phyloP scores from a whole-genome alignment of 2,113 vertebrate species.

The Bujurquina vittata region DNA sequence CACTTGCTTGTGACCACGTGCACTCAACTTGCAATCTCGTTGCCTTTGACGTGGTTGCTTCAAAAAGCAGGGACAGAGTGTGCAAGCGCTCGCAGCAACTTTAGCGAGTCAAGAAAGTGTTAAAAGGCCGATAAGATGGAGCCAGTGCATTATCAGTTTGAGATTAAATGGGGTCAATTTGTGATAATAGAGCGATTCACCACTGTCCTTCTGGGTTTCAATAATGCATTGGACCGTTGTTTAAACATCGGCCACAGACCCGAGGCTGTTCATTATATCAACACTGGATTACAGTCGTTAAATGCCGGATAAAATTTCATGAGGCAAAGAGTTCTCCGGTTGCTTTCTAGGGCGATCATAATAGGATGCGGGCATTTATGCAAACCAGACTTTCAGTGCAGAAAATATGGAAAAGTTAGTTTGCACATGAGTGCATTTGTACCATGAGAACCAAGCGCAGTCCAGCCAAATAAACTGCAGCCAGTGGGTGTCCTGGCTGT shows the following conservation, averaged over 20 bases:
- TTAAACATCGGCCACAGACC: neutral
- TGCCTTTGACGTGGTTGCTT: neutral
- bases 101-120: neutral
- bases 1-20: too few relatives aligned
- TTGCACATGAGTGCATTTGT: neutral
- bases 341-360: neutral
- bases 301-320: slow-evolving; percentile 39
- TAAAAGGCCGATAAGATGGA: neutral
- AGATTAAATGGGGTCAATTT: too few relatives aligned
- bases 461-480: neutral
- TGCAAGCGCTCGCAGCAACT: neutral
- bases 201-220: neutral
- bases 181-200: too few relatives aligned
- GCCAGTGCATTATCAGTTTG: too few relatives aligned
- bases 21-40: neutral
- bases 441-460: neutral
- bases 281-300: slow-evolving; percentile 7
- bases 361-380: slow-evolving; percentile 9
- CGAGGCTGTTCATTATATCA: neutral
- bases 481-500: slow-evolving; percentile 46
- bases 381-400: neutral
- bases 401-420: slow-evolving; percentile 4
- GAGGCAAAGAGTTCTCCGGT: slow-evolving; percentile 33
- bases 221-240: neutral
- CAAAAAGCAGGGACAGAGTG: neutral